Evolutionary conservation across 2,113 vertebrate genomes (phyloP), one percentile per base, ranked within the genome.

Genomic region (Elephas maximus): DNA sequence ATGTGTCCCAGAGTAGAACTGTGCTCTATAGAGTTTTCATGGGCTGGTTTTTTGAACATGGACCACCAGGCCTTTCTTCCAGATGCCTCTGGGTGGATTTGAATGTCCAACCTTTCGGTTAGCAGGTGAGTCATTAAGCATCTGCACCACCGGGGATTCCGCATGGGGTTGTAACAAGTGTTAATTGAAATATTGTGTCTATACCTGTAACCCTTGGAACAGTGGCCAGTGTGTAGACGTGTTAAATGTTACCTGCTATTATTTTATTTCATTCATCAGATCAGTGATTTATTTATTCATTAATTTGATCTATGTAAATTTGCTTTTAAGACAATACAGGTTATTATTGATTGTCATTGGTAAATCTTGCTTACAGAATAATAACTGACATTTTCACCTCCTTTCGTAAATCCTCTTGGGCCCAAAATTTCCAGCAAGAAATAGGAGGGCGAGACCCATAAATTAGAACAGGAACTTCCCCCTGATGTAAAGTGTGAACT

Each of bases 401-500:
- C 24, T 92, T 93, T 57, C 69, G 73, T 88, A 87, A 79, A 20
- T 93, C 67, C 21, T 95, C 67, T 60, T 96, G 62, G 45, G 24
- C n/a, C 63, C 91, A 86, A 90, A 45, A 44, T 63, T 86, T 83
- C 48, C 26, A 86, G 28, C 45, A 94, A 44, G 44, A 97, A 93
- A 84, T 69, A 83, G 37, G 65, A 89, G 62, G 18, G 24, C 53
- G 24, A 95, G 6, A 23, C 53, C 21, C 83, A 14, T 83, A 80
- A 96, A 90, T 92, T 81, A 91, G 82, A 95, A 89, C 28, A 92
- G 23, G 73, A 82, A 76, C 45, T 86, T 48, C 10, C 18, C 23
- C 20, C 23, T 21, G 0, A 37, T 73, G 17, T 53, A 15, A 92
- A 80, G 48, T 81, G 18, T 71, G 53, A 96, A 79, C 37, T 87